phyloP scores from a whole-genome alignment of 1,140 invertebrate species.

The Tetragnatha versicolor region DNA sequence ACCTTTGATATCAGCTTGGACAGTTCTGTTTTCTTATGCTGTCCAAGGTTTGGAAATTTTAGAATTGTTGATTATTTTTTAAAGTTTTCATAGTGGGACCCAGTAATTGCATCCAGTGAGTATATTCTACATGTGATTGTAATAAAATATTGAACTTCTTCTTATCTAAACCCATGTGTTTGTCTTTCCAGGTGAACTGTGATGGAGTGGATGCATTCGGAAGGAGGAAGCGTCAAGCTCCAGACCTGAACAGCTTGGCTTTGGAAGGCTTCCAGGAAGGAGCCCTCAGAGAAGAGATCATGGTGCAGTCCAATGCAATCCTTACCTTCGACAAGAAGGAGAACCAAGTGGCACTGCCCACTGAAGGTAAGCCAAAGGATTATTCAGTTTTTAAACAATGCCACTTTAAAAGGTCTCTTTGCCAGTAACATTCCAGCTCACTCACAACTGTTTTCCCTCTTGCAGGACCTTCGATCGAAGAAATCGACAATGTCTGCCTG shows the following conservation, averaged over 20 bases:
- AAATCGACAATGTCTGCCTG: conserved; percentile 86
- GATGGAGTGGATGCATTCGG: conserved; percentile 88
- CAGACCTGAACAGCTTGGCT: conserved; percentile 51
- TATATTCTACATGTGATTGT: too few species aligned
- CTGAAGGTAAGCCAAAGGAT: conserved; percentile 55
- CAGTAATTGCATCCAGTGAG: not conserved
- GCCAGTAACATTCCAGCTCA: too few species aligned
- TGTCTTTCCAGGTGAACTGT: conserved; percentile 80
- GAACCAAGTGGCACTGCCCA: conserved; percentile 72
- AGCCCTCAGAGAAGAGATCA: conserved; percentile 89
- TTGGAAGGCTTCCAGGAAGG: conserved; percentile 71
- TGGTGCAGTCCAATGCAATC: conserved; percentile 89
- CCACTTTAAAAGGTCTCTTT: too few species aligned
- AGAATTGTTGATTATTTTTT: too few species aligned
- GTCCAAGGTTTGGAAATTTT: too few species aligned
- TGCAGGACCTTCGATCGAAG: conserved; percentile 71
- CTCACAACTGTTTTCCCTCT: too few species aligned
- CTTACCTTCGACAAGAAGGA: conserved; percentile 86
- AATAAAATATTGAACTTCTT: too few species aligned
- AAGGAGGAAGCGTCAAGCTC: conserved; percentile 71
- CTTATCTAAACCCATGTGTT: too few species aligned
- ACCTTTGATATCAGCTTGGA: too few species aligned
- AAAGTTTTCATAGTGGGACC: too few species aligned
- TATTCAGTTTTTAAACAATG: too few species aligned
- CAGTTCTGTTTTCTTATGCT: too few species aligned